Evolutionary conservation across 2,888 invertebrate genomes (phyloP).

Genomic region (Himalopsyche japonica): DNA sequence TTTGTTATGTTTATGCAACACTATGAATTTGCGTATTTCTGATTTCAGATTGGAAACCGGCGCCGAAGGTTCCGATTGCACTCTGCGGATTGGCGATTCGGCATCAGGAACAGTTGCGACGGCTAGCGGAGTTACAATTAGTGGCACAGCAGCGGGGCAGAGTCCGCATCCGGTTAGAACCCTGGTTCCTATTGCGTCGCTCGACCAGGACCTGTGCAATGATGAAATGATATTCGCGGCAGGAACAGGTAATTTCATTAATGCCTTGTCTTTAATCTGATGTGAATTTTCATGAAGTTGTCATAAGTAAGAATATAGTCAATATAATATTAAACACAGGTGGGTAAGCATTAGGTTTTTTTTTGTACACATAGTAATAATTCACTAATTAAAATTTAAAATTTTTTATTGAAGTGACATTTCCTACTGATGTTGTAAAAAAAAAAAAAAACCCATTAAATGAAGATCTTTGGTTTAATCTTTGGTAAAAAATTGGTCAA

Average conservation of each 20-base stretch:
- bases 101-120: conserved; percentile 28
- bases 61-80: conserved; percentile 17
- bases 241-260: conserved; percentile 51
- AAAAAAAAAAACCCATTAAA: too few relatives aligned
- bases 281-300: background rate
- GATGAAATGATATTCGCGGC: conserved; percentile 69
- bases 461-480: too few relatives aligned
- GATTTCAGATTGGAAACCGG: conserved; percentile 13
- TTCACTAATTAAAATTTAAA: too few relatives aligned
- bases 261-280: background rate
- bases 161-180: conserved; percentile 41
- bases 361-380: too few relatives aligned
- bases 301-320: too few relatives aligned
- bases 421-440: too few relatives aligned
- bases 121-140: background rate
- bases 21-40: background rate
- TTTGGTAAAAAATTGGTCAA: too few relatives aligned
- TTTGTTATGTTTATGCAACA: too few relatives aligned
- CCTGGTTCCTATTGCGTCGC: conserved; percentile 66
- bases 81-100: conserved; percentile 44
- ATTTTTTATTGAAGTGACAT: too few relatives aligned
- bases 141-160: background rate
- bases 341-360: too few relatives aligned
- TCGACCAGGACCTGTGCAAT: conserved; percentile 69
- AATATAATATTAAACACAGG: too few relatives aligned